Evolutionary conservation across 2,113 vertebrate genomes (phyloP), one percentile per base, ranked within the genome.

Genomic region (Bucco capensis): DNA sequence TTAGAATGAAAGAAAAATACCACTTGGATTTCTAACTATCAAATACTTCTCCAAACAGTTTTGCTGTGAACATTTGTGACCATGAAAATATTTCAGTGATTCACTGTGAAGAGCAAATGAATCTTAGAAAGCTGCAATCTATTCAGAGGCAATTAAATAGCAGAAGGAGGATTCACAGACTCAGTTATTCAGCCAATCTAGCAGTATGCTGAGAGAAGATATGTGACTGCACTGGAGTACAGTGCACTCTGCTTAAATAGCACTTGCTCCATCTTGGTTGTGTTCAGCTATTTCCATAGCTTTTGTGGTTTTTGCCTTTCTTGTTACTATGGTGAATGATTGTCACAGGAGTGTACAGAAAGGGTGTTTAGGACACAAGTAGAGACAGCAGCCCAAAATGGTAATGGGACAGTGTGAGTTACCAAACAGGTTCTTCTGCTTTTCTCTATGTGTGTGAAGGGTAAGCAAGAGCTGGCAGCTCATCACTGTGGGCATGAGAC

Each of bases 81-180:
- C 65, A n/a, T 33, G 79, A 92, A 91, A 93, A 83, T 74, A 81
- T 92, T 91, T 78, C 93, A 86, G 85, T 50, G 88, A 91, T 92
- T 88, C 90, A 81, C 4, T 60, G 60, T 46, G 88, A 90, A 89
- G 64, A 89, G 90, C 85, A 89, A 83, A 92, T 33, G 83, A 90
- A 78, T 80, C 79, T 90, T 75, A 86, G 80, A 83, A 88, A 92
- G 88, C 77, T 79, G 58, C 70, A 61, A 58, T 85, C 88, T 86
- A 88, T 78, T 78, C 74, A 78, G 71, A 89, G 57, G 78, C 78
- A 92, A 92, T 94, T 89, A 93, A 93, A 65, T 73, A 70, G 40
- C 8, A 19, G 62, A 0, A 6, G 78, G 61, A 69, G 74, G 77
- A 84, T 84, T 90, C 92, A 67, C 65, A 65, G 73, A 6, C 72